A percentile compares a stretch with the other conserved stretches of the same genome.
These are phyloP conservation scores for Galerucella nymphaeae DNA, from an alignment of 2,888 invertebrate species.

Conservation along the genomic window DNA sequence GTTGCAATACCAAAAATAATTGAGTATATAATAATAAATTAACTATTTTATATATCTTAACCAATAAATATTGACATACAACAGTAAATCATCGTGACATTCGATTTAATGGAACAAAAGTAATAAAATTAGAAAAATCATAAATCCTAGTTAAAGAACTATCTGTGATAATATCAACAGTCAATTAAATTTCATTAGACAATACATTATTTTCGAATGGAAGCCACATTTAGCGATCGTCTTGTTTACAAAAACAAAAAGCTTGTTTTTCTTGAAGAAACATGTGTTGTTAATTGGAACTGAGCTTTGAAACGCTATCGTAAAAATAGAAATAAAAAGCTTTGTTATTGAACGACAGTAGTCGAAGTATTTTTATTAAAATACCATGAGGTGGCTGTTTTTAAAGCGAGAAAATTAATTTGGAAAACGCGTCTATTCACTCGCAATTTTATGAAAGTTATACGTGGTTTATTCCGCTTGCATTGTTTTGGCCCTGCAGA, in stretches of 20 bases:
- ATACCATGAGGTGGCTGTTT: too few relatives aligned
- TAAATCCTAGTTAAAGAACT: neutral
- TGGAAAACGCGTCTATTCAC: too few relatives aligned
- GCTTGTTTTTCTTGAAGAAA: conserved; percentile 1
- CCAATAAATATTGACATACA: too few relatives aligned
- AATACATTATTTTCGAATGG: neutral
- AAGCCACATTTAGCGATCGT: neutral
- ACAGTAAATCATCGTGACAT: too few relatives aligned
- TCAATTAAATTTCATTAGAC: conserved; percentile 5
- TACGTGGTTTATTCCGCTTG: too few relatives aligned
- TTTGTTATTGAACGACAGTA: neutral
- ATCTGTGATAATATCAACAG: neutral
- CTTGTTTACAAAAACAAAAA: conserved; percentile 4
- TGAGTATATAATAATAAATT: too few relatives aligned
- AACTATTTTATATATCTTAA: too few relatives aligned
- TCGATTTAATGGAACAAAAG: neutral
- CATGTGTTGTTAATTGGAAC: conserved; percentile 4
- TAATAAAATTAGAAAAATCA: neutral
- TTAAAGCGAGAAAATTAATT: too few relatives aligned
- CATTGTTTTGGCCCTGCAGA: too few relatives aligned
- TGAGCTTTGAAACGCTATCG: neutral
- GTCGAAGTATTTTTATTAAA: neutral
- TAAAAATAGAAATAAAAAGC: conserved; percentile 3
- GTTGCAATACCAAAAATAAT: too few relatives aligned
- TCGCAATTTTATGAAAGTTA: too few relatives aligned